Base-by-base conservation (phyloP, 2,113 vertebrate species). In the Ctenomys sociabilis region DNA sequence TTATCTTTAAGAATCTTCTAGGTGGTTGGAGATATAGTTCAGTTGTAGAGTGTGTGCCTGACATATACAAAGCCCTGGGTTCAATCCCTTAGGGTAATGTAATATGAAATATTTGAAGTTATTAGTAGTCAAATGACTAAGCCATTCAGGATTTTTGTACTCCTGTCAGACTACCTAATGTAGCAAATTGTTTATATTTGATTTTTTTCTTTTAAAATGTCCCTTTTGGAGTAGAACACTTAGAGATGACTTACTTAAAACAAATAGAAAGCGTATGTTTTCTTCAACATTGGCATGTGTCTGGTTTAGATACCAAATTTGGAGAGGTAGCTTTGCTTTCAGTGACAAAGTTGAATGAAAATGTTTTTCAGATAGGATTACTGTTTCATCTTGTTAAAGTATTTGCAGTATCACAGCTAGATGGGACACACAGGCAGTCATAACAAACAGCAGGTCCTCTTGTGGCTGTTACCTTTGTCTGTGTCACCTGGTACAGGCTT, bases 221-320 rank as follows among this genome's bases (percentile, higher is more conserved):
- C 28, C 35, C 43, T 92, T 91, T 28, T 4, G 28, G 28, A 52
- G 10, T 24, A 13, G 11, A 70, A 82, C 64, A 78, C n/a, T 57
- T 83, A 72, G n/a, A 96, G 88, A 73, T 86, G 45, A 24, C 13
- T 19, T 82, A 91, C 17, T 95, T 54, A 68, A 57, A 85, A 83
- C 30, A 94, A 89, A 93, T 32, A n/a, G 12, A 40, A 5, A 90
- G 40, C 30, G 68, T 32, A 26, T 26, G 24, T 9, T 66, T 96
- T 92, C 30, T 90, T 86, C 43, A 13, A 7, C 73, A 7, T 66
- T 78, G 66, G 43, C n/a, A 59, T 77, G 10, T 63, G 12, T 90
- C 43, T 92, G 32, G 14, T 10, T 86, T 86, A 83, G n/a, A 5
- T 43, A 82, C 10, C 49, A 43, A 26, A 40, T n/a, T n/a, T 43